A percentile compares a stretch with the other conserved stretches of the same genome.
phyloP scores from a whole-genome alignment of 2,888 invertebrate species.

The Diaprepes abbreviatus region DNA sequence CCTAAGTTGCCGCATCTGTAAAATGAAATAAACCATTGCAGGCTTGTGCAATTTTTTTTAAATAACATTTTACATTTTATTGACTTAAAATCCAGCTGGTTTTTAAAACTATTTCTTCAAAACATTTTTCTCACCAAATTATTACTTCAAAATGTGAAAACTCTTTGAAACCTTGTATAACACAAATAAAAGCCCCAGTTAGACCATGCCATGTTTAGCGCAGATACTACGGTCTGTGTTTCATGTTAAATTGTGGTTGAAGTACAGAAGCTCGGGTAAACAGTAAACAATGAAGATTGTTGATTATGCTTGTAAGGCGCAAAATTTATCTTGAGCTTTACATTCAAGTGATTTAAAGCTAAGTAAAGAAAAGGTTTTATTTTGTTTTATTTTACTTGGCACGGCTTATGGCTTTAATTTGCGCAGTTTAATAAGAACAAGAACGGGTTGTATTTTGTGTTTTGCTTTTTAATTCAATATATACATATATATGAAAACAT shows the following conservation, averaged over 20 bases:
- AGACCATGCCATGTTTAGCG: slow-evolving; percentile 16
- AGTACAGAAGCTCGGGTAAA: slow-evolving; percentile 28
- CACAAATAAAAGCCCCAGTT: slow-evolving; percentile 16
- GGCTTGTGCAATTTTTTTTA: no score
- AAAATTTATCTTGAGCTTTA: slow-evolving; percentile 35
- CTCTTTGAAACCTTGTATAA: no score
- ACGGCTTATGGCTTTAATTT: slow-evolving; percentile 22
- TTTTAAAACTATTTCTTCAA: no score
- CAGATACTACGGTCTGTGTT: slow-evolving; percentile 29
- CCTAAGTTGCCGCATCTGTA: no score
- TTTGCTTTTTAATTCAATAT: no score
- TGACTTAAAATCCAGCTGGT: no score
- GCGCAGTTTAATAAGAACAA: slow-evolving; percentile 24
- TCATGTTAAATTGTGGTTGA: slow-evolving; percentile 31
- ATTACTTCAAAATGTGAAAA: no score
- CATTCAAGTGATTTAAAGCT: slow-evolving; percentile 33
- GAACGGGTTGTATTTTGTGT: neutral
- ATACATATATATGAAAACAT: no score
- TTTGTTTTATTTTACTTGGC: slow-evolving; percentile 30
- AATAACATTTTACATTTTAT: no score
- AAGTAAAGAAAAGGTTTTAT: slow-evolving; percentile 11
- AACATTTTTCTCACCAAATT: no score
- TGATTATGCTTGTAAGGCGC: slow-evolving; percentile 35
- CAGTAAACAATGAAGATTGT: slow-evolving; percentile 33
- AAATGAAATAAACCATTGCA: no score